Percentiles rank a stretch among this genome's conserved stretches.
Evolutionary conservation across 2,888 invertebrate species (phyloP).

Genomic region (Spisula solida): DNA sequence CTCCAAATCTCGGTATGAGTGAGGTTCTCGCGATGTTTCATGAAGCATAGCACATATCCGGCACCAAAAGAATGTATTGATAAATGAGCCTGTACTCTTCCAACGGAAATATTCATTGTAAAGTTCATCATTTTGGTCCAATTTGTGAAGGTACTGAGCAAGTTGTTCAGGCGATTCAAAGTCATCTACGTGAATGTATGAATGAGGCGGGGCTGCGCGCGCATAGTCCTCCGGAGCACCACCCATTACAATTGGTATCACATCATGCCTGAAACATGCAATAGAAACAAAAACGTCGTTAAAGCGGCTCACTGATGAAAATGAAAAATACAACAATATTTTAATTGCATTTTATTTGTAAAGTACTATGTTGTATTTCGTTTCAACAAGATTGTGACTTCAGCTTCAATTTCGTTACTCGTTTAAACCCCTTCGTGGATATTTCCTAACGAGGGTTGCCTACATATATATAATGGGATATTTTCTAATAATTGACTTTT

Average conservation of each 20-base stretch:
- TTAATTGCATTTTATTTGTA: too few relatives aligned
- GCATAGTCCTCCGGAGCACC: constrained; percentile 97
- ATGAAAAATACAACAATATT: too few relatives aligned
- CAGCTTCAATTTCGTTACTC: too few relatives aligned
- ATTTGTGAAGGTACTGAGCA: constrained; percentile 94
- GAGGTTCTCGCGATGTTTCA: constrained; percentile 76
- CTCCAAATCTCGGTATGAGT: constrained; percentile 93
- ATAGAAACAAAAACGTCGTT: constrained; percentile 88
- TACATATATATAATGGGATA: too few relatives aligned
- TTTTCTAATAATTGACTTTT: too few relatives aligned
- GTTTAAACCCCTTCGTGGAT: too few relatives aligned
- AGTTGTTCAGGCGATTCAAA: constrained; percentile 95
- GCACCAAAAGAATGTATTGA: constrained; percentile 98
- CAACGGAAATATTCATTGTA: constrained; percentile 98
- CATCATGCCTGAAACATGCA: constrained; percentile 90
- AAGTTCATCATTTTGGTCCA: constrained; percentile 95
- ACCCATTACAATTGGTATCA: constrained; percentile 98
- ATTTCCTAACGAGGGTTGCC: too few relatives aligned
- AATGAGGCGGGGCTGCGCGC: constrained; percentile 96
- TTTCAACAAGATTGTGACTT: too few relatives aligned
- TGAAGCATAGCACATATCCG: constrained; percentile 92
- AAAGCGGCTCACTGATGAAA: too few relatives aligned
- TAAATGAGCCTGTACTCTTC: constrained; percentile 98
- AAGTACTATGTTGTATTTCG: too few relatives aligned
- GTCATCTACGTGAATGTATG: constrained; percentile 98